A percentile compares a stretch with the other conserved stretches of the same genome.
phyloP scores from a whole-genome alignment of 2,113 vertebrate species.

The Microtus oregoni region DNA sequence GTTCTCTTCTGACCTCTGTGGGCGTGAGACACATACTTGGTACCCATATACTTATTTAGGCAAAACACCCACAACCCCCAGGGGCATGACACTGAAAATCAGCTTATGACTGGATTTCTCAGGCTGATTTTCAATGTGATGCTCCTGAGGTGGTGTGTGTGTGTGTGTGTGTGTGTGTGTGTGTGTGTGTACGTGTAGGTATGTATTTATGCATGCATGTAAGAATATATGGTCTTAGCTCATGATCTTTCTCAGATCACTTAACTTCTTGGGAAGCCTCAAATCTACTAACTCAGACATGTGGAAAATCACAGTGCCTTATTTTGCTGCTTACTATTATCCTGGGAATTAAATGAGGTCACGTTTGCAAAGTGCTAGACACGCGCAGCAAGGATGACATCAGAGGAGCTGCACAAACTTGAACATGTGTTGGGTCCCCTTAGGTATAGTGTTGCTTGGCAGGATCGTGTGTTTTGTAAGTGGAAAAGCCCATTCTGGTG shows the following conservation, averaged over 20 bases:
- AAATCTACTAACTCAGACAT: neutral
- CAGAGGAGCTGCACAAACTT: neutral
- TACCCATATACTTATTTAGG: neutral
- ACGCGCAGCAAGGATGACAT: neutral
- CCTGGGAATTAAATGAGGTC: neutral
- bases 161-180: neutral
- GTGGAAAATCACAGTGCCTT: neutral
- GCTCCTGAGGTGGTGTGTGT: neutral
- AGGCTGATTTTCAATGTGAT: neutral
- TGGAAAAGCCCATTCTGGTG: neutral
- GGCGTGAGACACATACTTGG: neutral
- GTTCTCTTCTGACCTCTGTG: neutral
- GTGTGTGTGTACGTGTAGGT: neutral
- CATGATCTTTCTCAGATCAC: neutral
- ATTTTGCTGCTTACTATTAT: neutral
- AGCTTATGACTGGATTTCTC: constrained; percentile 13
- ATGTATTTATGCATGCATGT: neutral
- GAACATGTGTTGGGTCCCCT: neutral
- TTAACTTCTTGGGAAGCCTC: neutral
- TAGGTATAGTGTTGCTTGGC: neutral
- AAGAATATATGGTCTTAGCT: neutral
- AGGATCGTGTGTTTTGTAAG: neutral
- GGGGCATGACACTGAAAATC: constrained; percentile 5
- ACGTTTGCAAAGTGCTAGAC: neutral
- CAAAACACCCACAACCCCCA: neutral